Evolutionary conservation across 2,888 invertebrate genomes (phyloP), one percentile per base, ranked within the genome.

Genomic region (Tipula lateralis): DNA sequence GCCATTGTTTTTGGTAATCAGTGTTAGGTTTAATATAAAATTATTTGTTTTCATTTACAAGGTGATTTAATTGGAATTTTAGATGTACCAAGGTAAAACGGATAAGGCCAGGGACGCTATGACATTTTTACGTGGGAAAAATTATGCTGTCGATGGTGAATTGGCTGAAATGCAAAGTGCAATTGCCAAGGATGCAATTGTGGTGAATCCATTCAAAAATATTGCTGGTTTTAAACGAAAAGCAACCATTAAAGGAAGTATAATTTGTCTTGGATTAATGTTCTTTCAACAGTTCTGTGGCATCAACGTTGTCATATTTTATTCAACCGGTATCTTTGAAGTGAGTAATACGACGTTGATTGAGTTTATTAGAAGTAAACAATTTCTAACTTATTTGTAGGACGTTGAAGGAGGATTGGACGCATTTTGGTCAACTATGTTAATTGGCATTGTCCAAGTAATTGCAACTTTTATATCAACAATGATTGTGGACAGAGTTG

Each of bases 241-340:
- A 6, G 88, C 88, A 0, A 93, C 94, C 0, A 89, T 92, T 24
- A 94, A 93, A 88, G 95, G 93, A 0, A 89, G 94, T 0, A 84
- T 94, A 0, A 93, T 95, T 85, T 93, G 93, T 86, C 93, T 93
- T 87, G 92, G 93, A 0, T 91, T 96, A 19, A 96, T 96, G 96
- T 89, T 95, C 86, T 94, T 96, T 89, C 96, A 96, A 88, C 96
- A 96, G 88, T 91, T 96, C 50, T 93, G 94, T 84, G 95, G 95
- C 39, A 92, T 95, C 83, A 95, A 95, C 87, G 94, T 94, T 0
- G 93, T 95, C 0, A 93, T 95, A 85, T 94, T 95, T 88, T 95
- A 95, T 87, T 92, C 93, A 0, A 92, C 92, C 0, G 89, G 91
- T 0, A 96, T 97, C 84, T 96, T 96, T 89, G 7, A 3, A 24